Percentiles rank a stretch among this genome's conserved stretches.
phyloP scores from a whole-genome alignment of 2,888 invertebrate genomes.

The Schizotus pectinicornis region DNA sequence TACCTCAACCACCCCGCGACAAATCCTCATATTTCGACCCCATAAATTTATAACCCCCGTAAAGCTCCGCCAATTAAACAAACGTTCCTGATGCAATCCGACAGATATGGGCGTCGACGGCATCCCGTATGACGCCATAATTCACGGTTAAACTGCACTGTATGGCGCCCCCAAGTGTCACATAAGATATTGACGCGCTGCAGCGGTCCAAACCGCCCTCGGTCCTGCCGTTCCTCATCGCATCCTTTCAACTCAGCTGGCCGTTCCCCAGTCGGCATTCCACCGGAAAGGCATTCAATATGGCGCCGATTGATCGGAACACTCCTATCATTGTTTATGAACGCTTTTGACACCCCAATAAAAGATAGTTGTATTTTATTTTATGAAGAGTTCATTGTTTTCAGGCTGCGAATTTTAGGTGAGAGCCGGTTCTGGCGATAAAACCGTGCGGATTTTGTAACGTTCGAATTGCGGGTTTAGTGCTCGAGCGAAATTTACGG shows the following conservation, averaged over 20 bases:
- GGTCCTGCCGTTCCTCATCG: constrained; percentile 12
- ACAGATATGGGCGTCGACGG: constrained; percentile 5
- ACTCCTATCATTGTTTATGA: constrained; percentile 48
- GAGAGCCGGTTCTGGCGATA: constrained; percentile 22
- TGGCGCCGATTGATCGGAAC: constrained; percentile 35
- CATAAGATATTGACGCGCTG: constrained; percentile 45
- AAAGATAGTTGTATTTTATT: constrained; percentile 27
- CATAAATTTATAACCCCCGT: not conserved
- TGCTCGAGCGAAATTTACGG: constrained; percentile 15
- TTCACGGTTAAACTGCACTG: constrained; percentile 28
- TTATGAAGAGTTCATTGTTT: constrained; percentile 30
- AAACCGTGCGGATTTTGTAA: constrained; percentile 20
- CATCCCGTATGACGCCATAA: constrained; percentile 19
- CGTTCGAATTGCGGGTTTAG: constrained; percentile 17
- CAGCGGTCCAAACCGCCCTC: constrained; percentile 11
- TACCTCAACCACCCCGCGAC: not conserved
- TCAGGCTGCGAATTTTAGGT: constrained; percentile 24
- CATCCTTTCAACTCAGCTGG: constrained; percentile 31
- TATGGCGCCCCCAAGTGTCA: constrained; percentile 39
- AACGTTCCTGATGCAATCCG: constrained; percentile 2
- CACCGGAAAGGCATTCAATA: constrained; percentile 34
- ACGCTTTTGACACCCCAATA: constrained; percentile 45
- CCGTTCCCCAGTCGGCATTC: constrained; percentile 25
- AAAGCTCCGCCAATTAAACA: constrained; percentile 3
- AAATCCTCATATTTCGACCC: constrained; percentile 2